Evolutionary conservation across 2,113 vertebrate genomes (phyloP).

Genomic region (Puffinus mauretanicus): DNA sequence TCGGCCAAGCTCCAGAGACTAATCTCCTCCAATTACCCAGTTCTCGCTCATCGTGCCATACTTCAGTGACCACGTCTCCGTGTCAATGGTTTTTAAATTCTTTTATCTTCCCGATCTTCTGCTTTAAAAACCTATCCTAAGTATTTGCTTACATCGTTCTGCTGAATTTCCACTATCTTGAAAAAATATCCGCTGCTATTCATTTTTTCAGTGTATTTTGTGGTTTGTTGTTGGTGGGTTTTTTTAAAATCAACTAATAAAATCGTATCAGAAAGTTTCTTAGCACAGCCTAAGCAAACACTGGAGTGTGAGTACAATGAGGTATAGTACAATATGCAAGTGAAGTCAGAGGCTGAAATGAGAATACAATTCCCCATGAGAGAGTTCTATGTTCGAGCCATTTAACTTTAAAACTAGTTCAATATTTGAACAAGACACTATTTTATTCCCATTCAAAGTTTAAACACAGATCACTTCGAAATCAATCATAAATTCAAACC

Average conservation of each 20-base stretch:
- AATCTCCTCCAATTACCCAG: background rate
- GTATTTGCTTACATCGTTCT: background rate
- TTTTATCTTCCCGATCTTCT: background rate
- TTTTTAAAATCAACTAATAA: constrained; percentile 7
- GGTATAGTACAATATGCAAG: constrained; percentile 27
- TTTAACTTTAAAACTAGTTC: constrained; percentile 70
- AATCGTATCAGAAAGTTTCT: background rate
- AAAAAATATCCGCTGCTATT: constrained; percentile 1
- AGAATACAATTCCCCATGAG: constrained; percentile 67
- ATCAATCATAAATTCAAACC: constrained; percentile 54
- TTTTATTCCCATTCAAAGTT: constrained; percentile 63
- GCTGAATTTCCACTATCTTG: background rate
- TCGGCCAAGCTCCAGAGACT: background rate
- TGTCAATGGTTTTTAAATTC: background rate
- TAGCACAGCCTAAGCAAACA: constrained; percentile 12
- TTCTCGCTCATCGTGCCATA: background rate
- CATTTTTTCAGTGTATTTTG: constrained; percentile 38
- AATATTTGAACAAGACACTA: constrained; percentile 68
- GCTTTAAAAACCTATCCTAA: background rate
- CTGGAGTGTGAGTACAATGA: constrained; percentile 19
- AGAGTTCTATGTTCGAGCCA: constrained; percentile 40
- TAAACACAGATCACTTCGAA: constrained; percentile 44
- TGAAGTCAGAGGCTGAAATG: constrained; percentile 25
- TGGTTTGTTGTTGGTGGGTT: background rate
- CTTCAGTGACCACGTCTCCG: background rate